Percentiles rank a stretch among this genome's conserved stretches.
phyloP scores from a whole-genome alignment of 2,113 vertebrate genomes.

The Ammodytes marinus region DNA sequence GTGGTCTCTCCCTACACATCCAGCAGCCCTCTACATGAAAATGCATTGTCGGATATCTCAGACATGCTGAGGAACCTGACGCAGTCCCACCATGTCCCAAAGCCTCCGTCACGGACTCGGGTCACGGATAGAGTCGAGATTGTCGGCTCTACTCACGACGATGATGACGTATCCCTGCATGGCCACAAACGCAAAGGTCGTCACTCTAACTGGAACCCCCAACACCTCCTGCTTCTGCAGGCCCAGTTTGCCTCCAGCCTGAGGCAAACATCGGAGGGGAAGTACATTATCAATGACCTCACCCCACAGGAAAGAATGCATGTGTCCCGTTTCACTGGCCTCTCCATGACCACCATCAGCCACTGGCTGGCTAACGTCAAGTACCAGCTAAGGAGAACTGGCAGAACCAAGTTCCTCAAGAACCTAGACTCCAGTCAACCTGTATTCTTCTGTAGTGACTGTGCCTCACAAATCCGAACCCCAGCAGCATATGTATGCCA shows the following conservation, averaged over 20 bases:
- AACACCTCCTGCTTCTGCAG: constrained; percentile 97
- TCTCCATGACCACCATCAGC: constrained; percentile 99
- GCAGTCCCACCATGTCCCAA: constrained; percentile 90
- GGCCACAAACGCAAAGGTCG: constrained; percentile 98
- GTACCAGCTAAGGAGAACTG: constrained; percentile 98
- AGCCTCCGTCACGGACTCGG: constrained; percentile 91
- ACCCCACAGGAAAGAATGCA: constrained; percentile 98
- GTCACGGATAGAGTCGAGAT: constrained; percentile 91
- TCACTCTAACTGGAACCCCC: constrained; percentile 99
- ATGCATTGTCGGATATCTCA: constrained; percentile 98
- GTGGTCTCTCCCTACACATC: constrained; percentile 94
- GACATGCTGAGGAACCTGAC: constrained; percentile 99
- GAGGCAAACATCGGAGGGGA: constrained; percentile 94
- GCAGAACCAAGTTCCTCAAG: constrained; percentile 99
- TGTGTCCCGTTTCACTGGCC: constrained; percentile 96
- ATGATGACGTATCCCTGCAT: constrained; percentile 89
- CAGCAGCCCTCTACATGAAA: constrained; percentile 95
- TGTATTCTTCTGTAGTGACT: constrained; percentile 98
- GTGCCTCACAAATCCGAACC: constrained; percentile 97
- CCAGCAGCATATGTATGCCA: constrained; percentile 97
- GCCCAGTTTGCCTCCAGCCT: constrained; percentile 98
- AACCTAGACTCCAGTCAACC: constrained; percentile 98
- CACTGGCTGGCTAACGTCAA: constrained; percentile 99
- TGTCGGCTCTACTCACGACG: constrained; percentile 90
- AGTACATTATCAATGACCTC: constrained; percentile 97